Base-by-base conservation (phyloP, 2,888 invertebrate genomes). In the Lampropteryx suffumata region DNA sequence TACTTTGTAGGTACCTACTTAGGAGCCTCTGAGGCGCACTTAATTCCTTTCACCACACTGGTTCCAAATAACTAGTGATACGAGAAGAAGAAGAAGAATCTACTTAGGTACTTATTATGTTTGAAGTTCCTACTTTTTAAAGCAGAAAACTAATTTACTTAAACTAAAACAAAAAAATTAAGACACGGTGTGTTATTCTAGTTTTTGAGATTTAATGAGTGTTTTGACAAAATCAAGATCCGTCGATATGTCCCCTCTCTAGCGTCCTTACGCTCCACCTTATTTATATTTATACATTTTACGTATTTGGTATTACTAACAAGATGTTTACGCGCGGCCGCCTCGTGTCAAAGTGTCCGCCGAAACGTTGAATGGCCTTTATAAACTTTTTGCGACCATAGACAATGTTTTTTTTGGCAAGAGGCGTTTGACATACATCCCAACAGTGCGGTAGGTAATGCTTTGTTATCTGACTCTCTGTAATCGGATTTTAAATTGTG, bases 261-360 rank as follows among this genome's bases (percentile, higher is more conserved):
- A 59, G 6, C 24, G 34, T 41, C 55, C 55, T 55, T 40, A 40
- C 35, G 59, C 74, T 78, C 71, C 71, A 66, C 70, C 77, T 79
- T 79, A 82, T 83, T 82, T 84, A 82, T 85, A 86, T 86, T 86
- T 86, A 84, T 84, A 85, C 82, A 78, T 72, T 59, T 73, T 72
- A 24, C 83, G 77, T 85, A 84, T 85, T 84, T 85, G 84, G 87
- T 73, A 69, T 69, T 69, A 74, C 86, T 88, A 88, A 88, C 87
- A 87, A 87, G 87, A 85, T 84, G 82, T 85, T 82, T 74, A 72
- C 75, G 73, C 73, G 64, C 67, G 55, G 53, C 57, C 56, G 61
- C 59, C 59, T 57, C 57, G 70, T 73, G 84, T 81, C 82, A 79
- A 75, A 78, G 77, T 71, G 62, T 67, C 78, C 79, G 84, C 79